A percentile compares a stretch with the other conserved stretches of the same genome.
Evolutionary conservation across 2,113 vertebrate species (phyloP).

Genomic region (Orcinus orca): DNA sequence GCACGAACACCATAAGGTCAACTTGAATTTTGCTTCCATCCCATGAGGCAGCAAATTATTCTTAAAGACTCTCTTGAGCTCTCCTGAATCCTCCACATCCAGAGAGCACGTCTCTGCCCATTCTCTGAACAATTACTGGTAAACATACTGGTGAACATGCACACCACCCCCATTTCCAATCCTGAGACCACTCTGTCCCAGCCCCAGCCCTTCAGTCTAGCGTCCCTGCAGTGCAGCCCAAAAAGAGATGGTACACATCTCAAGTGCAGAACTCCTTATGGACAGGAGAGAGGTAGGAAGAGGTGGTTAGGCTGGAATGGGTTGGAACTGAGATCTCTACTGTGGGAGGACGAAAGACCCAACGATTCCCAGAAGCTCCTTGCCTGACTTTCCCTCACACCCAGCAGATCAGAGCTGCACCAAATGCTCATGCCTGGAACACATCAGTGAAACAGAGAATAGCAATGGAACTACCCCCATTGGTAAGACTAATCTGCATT

Average conservation of each 20-base stretch:
- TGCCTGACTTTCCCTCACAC: neutral
- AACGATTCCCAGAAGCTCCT: neutral
- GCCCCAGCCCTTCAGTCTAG: neutral
- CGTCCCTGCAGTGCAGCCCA: neutral
- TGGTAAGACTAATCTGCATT: neutral
- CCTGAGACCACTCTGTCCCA: neutral
- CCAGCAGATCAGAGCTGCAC: neutral
- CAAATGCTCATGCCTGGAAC: neutral
- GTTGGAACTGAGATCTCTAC: neutral
- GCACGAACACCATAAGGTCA: neutral
- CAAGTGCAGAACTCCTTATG: neutral
- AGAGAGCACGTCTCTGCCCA: neutral
- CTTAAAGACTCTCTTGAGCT: neutral
- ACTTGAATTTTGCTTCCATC: neutral
- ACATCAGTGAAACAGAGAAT: neutral
- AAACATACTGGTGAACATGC: neutral
- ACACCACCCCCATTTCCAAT: neutral
- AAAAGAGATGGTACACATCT: neutral
- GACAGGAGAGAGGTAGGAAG: neutral
- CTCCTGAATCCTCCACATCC: neutral
- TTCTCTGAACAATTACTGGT: neutral
- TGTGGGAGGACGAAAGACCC: neutral
- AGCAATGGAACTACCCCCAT: neutral
- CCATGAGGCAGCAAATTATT: neutral
- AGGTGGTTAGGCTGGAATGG: neutral